Conservation (phyloP, 1,140 invertebrate species). For the Psilanteris sp. region DNA sequence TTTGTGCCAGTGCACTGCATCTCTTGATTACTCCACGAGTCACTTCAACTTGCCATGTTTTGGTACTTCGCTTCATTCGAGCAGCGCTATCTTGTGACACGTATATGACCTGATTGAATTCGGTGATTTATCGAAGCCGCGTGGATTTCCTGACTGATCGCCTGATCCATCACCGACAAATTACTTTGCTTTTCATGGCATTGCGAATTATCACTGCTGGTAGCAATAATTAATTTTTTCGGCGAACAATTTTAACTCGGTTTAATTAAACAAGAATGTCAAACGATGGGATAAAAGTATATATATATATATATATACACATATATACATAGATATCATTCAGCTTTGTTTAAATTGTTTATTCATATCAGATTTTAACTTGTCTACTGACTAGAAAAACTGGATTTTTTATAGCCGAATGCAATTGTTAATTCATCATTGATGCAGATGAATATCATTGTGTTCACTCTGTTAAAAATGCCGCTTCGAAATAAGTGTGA, state of each 20-base stretch:
- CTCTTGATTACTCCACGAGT: constrained; percentile 51
- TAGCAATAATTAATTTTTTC: constrained; percentile 13
- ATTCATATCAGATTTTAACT: neutral
- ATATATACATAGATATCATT: too few relatives aligned
- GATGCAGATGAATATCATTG: constrained; percentile 42
- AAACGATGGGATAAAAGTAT: too few relatives aligned
- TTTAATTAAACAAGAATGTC: too few relatives aligned
- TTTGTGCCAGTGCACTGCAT: constrained; percentile 45
- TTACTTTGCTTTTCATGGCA: constrained; percentile 35
- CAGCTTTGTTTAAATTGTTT: too few relatives aligned
- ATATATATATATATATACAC: too few relatives aligned
- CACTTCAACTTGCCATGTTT: constrained; percentile 38
- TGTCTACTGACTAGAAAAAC: constrained; percentile 15
- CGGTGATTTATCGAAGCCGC: constrained; percentile 51
- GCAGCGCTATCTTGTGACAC: constrained; percentile 38
- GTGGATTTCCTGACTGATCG: constrained; percentile 42
- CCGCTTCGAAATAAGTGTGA: constrained; percentile 28
- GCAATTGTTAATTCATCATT: constrained; percentile 48
- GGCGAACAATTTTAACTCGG: too few relatives aligned
- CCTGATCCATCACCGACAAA: constrained; percentile 52
- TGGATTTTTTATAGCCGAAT: constrained; percentile 5
- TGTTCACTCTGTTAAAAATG: constrained; percentile 47
- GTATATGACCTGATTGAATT: constrained; percentile 55
- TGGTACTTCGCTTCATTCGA: constrained; percentile 9
- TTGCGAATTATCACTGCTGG: constrained; percentile 21